Evolutionary conservation across 2,888 invertebrate genomes (phyloP).

Genomic region (Salpingus planirostris): DNA sequence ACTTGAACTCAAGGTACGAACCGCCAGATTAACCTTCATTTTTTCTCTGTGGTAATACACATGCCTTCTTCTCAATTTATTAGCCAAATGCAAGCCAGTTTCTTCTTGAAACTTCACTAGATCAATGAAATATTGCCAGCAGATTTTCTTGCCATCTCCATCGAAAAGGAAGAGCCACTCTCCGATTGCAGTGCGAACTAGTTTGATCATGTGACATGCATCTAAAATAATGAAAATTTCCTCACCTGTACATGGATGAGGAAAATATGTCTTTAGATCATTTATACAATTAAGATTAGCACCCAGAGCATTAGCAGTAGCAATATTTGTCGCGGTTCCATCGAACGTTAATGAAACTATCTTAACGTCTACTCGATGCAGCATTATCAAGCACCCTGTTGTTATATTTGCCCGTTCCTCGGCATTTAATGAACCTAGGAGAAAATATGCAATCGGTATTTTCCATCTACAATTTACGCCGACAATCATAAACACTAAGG

Average conservation of each 20-base stretch:
- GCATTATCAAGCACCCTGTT: constrained; percentile 3
- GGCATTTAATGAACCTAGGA: constrained; percentile 9
- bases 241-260: neutral
- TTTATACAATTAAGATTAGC: neutral
- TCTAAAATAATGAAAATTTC: constrained; percentile 2
- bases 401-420: constrained; percentile 13
- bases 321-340: constrained; percentile 6
- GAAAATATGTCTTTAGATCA: constrained; percentile 3
- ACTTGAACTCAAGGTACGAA: constrained; percentile 12
- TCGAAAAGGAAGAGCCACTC: neutral
- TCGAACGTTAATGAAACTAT: constrained; percentile 9
- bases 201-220: constrained; percentile 7
- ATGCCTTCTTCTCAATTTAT: constrained; percentile 7
- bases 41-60: constrained; percentile 10
- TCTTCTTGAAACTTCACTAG: constrained; percentile 1
- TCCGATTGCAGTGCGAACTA: constrained; percentile 2
- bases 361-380: constrained; percentile 3
- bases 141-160: neutral
- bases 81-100: neutral
- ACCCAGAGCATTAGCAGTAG: constrained; percentile 1
- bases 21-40: constrained; percentile 16
- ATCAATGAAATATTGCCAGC: constrained; percentile 1
- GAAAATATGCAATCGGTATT: constrained; percentile 16
- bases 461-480: constrained; percentile 11
- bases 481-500: constrained; percentile 18